phyloP scores from a whole-genome alignment of 1,140 invertebrate species.

The Caenorhabditis remanei region DNA sequence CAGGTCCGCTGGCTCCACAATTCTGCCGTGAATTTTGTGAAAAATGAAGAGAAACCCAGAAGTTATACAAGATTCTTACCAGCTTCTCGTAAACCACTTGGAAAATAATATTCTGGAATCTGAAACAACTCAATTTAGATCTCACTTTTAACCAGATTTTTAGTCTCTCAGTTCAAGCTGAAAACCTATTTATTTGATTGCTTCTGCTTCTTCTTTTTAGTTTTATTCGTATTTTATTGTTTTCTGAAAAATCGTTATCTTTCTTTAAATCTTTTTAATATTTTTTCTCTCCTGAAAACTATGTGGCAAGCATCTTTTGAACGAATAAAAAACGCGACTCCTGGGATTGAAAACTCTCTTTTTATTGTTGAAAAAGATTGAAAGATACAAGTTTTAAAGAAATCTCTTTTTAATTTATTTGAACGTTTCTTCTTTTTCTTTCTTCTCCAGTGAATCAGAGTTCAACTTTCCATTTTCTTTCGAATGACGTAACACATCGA shows the following conservation, averaged over 20 bases:
- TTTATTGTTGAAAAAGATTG: neutral
- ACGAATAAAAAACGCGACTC: neutral
- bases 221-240: no score
- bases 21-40: slow-evolving; percentile 69
- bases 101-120: neutral
- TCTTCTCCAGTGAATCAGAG: neutral
- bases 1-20: slow-evolving; percentile 72
- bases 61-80: slow-evolving; percentile 7
- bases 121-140: neutral
- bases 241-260: no score
- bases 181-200: no score
- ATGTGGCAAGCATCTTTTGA: neutral
- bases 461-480: neutral
- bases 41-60: slow-evolving; percentile 57
- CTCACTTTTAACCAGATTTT: neutral
- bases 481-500: slow-evolving; percentile 6
- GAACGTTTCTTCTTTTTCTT: neutral
- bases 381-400: neutral
- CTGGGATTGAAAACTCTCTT: neutral
- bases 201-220: no score
- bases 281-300: no score
- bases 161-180: no score
- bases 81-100: neutral
- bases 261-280: no score
- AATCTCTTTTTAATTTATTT: neutral